These are phyloP conservation scores for Drosophila nikananu DNA, from an alignment of 1,140 invertebrate genomes.

Conservation along the genomic window DNA sequence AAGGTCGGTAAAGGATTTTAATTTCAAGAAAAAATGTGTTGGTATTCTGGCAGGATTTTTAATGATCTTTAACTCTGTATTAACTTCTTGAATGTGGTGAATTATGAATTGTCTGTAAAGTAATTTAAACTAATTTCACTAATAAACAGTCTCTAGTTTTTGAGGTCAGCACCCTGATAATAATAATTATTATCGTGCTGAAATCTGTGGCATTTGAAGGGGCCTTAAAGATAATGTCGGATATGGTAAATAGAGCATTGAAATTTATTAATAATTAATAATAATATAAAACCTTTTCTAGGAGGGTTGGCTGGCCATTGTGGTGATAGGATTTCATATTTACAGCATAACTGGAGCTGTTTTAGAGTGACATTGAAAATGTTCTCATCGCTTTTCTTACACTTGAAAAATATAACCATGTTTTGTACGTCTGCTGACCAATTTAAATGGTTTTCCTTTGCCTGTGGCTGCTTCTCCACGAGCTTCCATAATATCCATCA, in stretches of 20 bases:
- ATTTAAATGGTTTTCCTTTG: conserved; percentile 1
- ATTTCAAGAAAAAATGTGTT: conserved; percentile 4
- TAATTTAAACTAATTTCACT: too few relatives aligned
- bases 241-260: neutral
- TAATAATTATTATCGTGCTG: too few relatives aligned
- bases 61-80: neutral
- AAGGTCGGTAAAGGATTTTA: neutral
- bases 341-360: too few relatives aligned
- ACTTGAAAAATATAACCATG: neutral
- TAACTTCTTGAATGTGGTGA: conserved; percentile 8
- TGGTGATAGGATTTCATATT: neutral
- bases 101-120: neutral
- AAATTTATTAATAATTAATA: neutral
- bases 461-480: neutral
- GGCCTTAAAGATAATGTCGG: neutral
- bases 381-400: neutral
- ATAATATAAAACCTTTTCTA: too few relatives aligned
- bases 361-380: neutral
- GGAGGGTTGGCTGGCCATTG: neutral
- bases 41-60: neutral
- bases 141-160: conserved; percentile 9
- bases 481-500: neutral
- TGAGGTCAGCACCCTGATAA: neutral
- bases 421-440: neutral
- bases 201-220: neutral